These are phyloP conservation scores for Myotis brandtii DNA, from an alignment of 2,113 vertebrate genomes.

Conservation along the genomic window DNA sequence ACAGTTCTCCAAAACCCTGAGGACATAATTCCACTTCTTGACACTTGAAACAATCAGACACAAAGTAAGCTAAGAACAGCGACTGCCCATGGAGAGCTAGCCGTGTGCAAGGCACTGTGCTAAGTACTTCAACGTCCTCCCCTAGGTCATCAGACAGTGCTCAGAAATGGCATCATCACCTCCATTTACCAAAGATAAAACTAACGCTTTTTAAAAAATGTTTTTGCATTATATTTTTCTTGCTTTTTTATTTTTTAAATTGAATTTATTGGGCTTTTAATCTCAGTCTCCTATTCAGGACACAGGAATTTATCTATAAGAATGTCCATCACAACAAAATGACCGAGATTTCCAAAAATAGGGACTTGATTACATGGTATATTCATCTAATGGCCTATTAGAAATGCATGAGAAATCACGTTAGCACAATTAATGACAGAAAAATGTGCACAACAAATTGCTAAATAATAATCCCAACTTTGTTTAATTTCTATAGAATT, in stretches of 20 bases:
- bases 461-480: neutral
- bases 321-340: neutral
- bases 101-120: neutral
- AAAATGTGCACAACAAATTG: slow-evolving; percentile 7
- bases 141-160: neutral
- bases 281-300: neutral
- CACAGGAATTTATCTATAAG: neutral
- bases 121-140: neutral
- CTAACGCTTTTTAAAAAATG: neutral
- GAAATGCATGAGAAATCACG: neutral
- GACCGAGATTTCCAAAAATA: slow-evolving; percentile 32
- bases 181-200: neutral
- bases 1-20: neutral
- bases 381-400: neutral
- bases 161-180: neutral
- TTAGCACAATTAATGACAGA: neutral
- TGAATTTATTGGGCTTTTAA: neutral
- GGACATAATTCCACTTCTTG: slow-evolving; percentile 22
- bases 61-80: neutral
- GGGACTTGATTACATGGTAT: neutral
- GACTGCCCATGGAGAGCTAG: neutral
- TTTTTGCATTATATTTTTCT: neutral
- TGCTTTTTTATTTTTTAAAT: neutral
- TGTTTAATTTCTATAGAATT: neutral
- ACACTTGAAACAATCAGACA: neutral